These are phyloP conservation scores for Camelus dromedarius DNA, from an alignment of 2,113 vertebrate species.

Conservation along the genomic window DNA sequence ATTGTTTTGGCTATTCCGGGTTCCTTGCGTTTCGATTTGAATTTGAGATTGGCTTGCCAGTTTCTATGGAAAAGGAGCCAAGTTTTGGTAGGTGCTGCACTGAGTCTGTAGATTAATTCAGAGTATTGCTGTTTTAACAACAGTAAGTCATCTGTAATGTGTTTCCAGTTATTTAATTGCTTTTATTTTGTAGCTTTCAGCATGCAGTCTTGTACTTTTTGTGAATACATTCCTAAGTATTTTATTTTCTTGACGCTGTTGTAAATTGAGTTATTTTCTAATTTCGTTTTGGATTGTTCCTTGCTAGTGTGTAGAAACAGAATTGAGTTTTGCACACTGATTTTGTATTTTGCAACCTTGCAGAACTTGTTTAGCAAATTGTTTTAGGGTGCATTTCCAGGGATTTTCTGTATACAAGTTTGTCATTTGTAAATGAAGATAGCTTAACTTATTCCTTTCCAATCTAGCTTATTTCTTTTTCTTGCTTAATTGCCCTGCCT, in stretches of 20 bases:
- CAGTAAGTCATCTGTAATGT: neutral
- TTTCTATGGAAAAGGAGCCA: neutral
- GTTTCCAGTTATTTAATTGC: slow-evolving; percentile 2
- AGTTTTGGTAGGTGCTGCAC: neutral
- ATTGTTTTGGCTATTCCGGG: neutral
- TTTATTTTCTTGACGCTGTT: neutral
- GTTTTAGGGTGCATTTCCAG: neutral
- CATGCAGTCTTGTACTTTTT: neutral
- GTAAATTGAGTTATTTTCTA: neutral
- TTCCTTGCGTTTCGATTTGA: neutral
- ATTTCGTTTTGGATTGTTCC: neutral
- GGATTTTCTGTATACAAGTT: neutral
- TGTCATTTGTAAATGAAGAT: slow-evolving; percentile 29
- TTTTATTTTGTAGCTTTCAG: slow-evolving; percentile 16
- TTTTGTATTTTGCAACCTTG: neutral
- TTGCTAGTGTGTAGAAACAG: neutral
- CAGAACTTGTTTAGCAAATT: neutral
- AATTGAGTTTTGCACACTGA: neutral
- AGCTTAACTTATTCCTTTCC: neutral
- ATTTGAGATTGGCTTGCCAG: slow-evolving; percentile 10
- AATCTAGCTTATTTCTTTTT: neutral
- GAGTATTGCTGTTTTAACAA: neutral
- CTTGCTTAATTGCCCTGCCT: neutral
- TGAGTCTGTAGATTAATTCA: neutral
- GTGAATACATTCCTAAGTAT: neutral